These are phyloP conservation scores for Pholis gunnellus DNA, from an alignment of 2,113 vertebrate species.

Conservation along the genomic window DNA sequence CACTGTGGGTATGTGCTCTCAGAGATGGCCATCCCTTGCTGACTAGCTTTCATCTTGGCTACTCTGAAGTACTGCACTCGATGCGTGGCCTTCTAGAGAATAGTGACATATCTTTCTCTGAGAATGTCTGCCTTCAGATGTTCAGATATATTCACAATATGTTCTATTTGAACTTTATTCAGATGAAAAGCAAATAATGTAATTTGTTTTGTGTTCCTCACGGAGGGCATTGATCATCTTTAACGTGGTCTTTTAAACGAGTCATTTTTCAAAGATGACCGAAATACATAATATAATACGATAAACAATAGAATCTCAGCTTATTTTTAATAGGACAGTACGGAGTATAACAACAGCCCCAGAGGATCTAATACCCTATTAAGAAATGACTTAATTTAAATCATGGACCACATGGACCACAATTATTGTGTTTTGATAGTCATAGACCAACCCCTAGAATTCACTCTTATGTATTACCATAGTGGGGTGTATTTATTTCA, in stretches of 20 bases:
- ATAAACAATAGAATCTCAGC: not conserved
- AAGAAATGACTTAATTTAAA: not conserved
- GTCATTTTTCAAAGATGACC: not conserved
- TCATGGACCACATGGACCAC: not conserved
- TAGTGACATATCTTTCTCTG: conserved; percentile 32
- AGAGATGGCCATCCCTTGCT: conserved; percentile 62
- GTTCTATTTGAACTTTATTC: not conserved
- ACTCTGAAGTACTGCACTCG: conserved; percentile 51
- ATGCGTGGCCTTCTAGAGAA: conserved; percentile 52
- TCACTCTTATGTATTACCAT: not conserved
- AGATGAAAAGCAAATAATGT: not conserved
- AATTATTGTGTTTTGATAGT: not conserved
- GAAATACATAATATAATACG: not conserved
- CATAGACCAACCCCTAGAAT: not conserved
- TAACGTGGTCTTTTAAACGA: not conserved
- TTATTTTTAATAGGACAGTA: not conserved
- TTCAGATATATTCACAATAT: conserved; percentile 13
- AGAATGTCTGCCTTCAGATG: conserved; percentile 25
- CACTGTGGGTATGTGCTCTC: conserved; percentile 79
- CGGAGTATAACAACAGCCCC: not conserved
- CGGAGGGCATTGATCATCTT: not conserved
- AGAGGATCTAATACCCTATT: not conserved
- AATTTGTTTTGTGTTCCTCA: not conserved
- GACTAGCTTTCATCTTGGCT: conserved; percentile 71
- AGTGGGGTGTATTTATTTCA: not conserved